Conservation (phyloP, 37 sponge, comb jelly and placozoan species). For the Ianthella basta region DNA sequence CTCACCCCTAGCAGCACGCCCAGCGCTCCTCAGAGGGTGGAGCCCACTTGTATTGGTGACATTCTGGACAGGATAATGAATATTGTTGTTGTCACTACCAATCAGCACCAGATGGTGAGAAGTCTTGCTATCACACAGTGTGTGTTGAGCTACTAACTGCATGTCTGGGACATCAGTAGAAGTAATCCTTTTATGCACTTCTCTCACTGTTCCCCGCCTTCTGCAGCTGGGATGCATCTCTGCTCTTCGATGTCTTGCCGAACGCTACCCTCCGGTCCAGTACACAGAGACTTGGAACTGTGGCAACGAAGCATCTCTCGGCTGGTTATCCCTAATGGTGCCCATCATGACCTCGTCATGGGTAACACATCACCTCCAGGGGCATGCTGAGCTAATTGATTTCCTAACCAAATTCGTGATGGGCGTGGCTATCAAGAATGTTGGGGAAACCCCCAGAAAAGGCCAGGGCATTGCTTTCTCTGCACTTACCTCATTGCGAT, state of each 20-base stretch:
- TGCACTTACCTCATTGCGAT: conserved; percentile 20
- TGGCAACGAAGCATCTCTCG: not conserved
- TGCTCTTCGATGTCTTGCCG: conserved; percentile 49
- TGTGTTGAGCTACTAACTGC: too few relatives aligned
- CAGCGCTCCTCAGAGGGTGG: not conserved
- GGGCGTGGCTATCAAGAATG: conserved; percentile 45
- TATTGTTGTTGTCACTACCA: not conserved
- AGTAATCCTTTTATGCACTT: too few relatives aligned
- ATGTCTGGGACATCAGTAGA: too few relatives aligned
- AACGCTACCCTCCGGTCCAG: conserved; percentile 58
- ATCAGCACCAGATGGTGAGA: conserved; percentile 27
- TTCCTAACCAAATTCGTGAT: conserved; percentile 33
- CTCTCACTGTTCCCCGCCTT: not conserved
- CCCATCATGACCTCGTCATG: conserved; percentile 28
- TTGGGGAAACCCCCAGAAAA: conserved; percentile 29
- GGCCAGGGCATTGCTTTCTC: conserved; percentile 8
- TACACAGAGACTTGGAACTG: conserved; percentile 58
- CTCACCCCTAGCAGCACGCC: too few relatives aligned
- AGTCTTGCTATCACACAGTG: too few relatives aligned
- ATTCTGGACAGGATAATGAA: conserved; percentile 6
- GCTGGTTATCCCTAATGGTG: conserved; percentile 22
- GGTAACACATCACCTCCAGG: conserved; percentile 43
- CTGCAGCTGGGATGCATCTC: conserved; percentile 61
- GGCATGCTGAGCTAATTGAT: conserved; percentile 52
- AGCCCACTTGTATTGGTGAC: not conserved